A percentile compares a stretch with the other conserved stretches of the same genome.
These are phyloP conservation scores for Aphidoletes aphidimyza DNA, from an alignment of 2,888 invertebrate genomes.

Conservation along the genomic window DNA sequence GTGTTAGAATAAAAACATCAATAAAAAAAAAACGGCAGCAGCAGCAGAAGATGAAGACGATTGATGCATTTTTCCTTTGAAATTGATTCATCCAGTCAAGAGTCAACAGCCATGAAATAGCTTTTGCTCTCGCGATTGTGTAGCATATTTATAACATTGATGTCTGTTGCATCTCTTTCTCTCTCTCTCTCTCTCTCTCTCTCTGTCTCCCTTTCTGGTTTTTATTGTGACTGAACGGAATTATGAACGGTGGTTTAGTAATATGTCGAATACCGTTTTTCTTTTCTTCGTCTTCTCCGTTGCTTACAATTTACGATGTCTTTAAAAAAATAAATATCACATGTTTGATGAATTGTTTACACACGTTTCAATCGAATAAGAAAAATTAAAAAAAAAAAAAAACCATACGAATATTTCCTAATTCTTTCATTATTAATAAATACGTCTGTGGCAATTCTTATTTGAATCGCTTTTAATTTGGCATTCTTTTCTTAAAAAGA, in stretches of 20 bases:
- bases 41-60: not conserved
- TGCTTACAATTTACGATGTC: slow-evolving; percentile 52
- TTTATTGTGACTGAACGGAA: not conserved
- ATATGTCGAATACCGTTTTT: not conserved
- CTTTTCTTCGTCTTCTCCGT: too few species aligned
- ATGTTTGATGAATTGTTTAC: slow-evolving; percentile 5
- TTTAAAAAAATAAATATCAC: slow-evolving; percentile 52
- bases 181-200: too few species aligned
- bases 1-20: not conserved
- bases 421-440: slow-evolving; percentile 44
- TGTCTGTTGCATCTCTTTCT: too few species aligned
- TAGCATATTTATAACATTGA: not conserved
- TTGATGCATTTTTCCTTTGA: slow-evolving; percentile 39
- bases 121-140: not conserved
- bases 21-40: not conserved
- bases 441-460: not conserved
- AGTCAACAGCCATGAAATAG: slow-evolving; percentile 14
- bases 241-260: not conserved
- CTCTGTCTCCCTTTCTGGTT: too few species aligned
- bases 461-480: not conserved
- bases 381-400: not conserved
- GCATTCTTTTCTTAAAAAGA: not conserved
- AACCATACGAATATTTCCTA: not conserved
- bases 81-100: slow-evolving; percentile 35
- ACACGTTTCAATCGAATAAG: not conserved